Evolutionary conservation across 1,140 invertebrate genomes (phyloP).

Genomic region (Ericerus pela): DNA sequence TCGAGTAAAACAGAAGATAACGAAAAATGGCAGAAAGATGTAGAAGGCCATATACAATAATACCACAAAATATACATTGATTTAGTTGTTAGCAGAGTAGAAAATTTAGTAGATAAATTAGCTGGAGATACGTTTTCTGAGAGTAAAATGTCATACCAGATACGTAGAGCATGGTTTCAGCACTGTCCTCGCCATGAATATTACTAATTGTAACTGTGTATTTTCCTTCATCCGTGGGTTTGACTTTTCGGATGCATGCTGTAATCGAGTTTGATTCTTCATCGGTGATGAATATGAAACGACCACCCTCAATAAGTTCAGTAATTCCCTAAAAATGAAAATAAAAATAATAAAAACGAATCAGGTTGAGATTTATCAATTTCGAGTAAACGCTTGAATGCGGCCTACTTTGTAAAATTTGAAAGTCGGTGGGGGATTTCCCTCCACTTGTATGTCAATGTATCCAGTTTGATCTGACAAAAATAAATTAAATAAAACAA

Average conservation of each 20-base stretch:
- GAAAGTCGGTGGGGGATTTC: conserved; percentile 84
- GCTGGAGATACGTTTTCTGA: too few species aligned
- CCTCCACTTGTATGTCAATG: conserved; percentile 74
- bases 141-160: conserved; percentile 50
- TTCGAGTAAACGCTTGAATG: too few species aligned
- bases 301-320: conserved; percentile 81
- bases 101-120: too few species aligned
- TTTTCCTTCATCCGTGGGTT: conserved; percentile 92
- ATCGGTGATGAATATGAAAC: conserved; percentile 83
- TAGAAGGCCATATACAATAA: too few species aligned
- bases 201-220: conserved; percentile 89
- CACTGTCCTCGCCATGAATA: conserved; percentile 82
- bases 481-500: background rate
- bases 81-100: too few species aligned
- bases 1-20: too few species aligned
- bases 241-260: conserved; percentile 87
- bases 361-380: too few species aligned
- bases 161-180: conserved; percentile 89
- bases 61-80: too few species aligned
- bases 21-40: too few species aligned
- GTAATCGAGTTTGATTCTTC: conserved; percentile 77
- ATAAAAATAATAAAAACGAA: background rate
- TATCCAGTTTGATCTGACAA: conserved; percentile 70
- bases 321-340: conserved; percentile 42
- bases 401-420: conserved; percentile 76